These are phyloP conservation scores for Rhadinocentrus ornatus DNA, from an alignment of 2,797 vertebrate species.

Conservation along the genomic window DNA sequence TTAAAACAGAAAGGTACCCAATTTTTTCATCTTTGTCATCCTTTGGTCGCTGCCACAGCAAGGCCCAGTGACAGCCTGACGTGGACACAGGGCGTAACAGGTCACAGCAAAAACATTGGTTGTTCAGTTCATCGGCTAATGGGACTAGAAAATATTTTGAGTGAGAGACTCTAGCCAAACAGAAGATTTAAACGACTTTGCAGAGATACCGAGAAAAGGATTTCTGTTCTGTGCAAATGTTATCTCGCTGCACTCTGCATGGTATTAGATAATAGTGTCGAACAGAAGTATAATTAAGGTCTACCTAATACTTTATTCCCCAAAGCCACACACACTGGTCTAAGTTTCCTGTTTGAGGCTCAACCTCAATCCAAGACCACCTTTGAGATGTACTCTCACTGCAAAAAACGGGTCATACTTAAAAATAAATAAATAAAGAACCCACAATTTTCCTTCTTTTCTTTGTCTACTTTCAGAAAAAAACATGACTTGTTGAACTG, in stretches of 20 bases:
- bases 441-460: no score
- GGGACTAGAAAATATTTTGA: background rate
- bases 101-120: constrained; percentile 38
- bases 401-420: background rate
- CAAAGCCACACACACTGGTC: constrained; percentile 16
- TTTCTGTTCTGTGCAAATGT: constrained; percentile 8
- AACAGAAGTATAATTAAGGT: constrained; percentile 18
- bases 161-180: background rate
- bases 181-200: background rate
- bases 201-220: background rate
- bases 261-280: constrained; percentile 11
- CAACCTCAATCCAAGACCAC: constrained; percentile 15
- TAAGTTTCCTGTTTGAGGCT: constrained; percentile 27
- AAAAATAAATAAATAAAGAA: background rate
- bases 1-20: constrained; percentile 70
- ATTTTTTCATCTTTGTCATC: constrained; percentile 70
- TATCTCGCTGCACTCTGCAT: background rate
- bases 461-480: background rate
- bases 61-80: constrained; percentile 49
- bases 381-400: constrained; percentile 3
- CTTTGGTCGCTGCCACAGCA: constrained; percentile 47
- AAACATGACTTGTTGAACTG: background rate
- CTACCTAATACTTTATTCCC: constrained; percentile 8
- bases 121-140: background rate
- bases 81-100: constrained; percentile 39